Evolutionary conservation across 2,888 invertebrate species (phyloP).

Genomic region (Ligdia adustata): DNA sequence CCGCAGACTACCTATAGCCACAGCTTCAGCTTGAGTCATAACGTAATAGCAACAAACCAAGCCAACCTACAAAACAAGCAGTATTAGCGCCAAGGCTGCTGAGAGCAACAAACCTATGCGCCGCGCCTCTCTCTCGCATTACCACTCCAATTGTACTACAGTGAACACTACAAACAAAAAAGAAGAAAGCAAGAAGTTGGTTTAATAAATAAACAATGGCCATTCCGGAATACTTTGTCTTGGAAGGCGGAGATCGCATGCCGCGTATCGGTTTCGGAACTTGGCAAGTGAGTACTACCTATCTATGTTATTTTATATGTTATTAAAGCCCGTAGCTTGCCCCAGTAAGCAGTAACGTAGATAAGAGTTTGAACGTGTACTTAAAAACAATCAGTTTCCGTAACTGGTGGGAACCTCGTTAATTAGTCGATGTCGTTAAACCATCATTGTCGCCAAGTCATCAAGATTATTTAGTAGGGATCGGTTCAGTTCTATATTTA

Average conservation of each 20-base stretch:
- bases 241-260: constrained; percentile 84
- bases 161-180: constrained; percentile 37
- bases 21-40: too few species aligned
- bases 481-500: constrained; percentile 27
- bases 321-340: too few species aligned
- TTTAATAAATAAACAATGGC: constrained; percentile 50
- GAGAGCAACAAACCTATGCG: constrained; percentile 25
- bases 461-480: constrained; percentile 7
- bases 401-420: constrained; percentile 28
- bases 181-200: constrained; percentile 20
- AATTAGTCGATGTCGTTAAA: background rate
- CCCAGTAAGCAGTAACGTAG: background rate
- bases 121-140: constrained; percentile 47
- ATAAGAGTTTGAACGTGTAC: background rate
- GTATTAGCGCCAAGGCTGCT: constrained; percentile 40
- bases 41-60: too few species aligned
- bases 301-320: background rate
- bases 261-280: constrained; percentile 91
- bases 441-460: background rate
- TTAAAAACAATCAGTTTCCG: background rate
- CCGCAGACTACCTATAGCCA: background rate
- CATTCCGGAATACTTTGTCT: constrained; percentile 57
- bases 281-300: constrained; percentile 87
- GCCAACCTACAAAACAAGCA: too few species aligned
- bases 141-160: constrained; percentile 36